Base-by-base conservation (phyloP, 2,888 invertebrate genomes). In the Nasonia oneida region DNA sequence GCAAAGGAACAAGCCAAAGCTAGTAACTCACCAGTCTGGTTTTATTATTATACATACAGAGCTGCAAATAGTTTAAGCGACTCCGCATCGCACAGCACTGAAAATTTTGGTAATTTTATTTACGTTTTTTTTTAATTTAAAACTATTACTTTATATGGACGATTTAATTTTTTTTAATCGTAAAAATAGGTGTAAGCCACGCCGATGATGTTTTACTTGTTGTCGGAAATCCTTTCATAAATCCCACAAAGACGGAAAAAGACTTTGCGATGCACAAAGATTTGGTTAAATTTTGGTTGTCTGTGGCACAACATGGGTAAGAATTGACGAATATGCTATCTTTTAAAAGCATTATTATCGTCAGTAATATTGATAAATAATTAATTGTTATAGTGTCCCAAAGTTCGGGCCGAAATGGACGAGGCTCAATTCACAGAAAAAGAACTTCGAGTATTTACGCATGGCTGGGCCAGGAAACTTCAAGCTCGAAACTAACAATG, bases 41-140 rank as follows among this genome's bases (percentile, higher is more conserved):
- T 95, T 81, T 96, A 96, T 91, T 94, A 95, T 15, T 97, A 95
- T 91, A 93, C 94, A 2, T 96, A 95, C 93, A 94, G 95, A 76
- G 95, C 95, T 0, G 92, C 93, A 15, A 90, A 92, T 81, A 96
- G 96, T 89, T 91, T 95, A 18, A 95, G 95, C 1, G 93, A 95
- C 18, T 5, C 14, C 0, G n/a, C n/a, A 8, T 8, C n/a, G 23
- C 4, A 47, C 12, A 47, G 47, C 5, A 39, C 39, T 37, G n/a
- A 61, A 53, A 10, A 29, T 33, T 67, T 67, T 67, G 33, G 67
- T 14, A 67, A 29, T 33, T 15, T 37, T 14, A 67, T 33, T 14
- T 37, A 3, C 18, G 18, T 23, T 61, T 61, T n/a, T 2, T 10
- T 23, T 61, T 61, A 6, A 57, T n/a, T 2, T 0, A 2, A 23